Conservation (phyloP, 2,888 invertebrate species). For the Dryobota labecula region DNA sequence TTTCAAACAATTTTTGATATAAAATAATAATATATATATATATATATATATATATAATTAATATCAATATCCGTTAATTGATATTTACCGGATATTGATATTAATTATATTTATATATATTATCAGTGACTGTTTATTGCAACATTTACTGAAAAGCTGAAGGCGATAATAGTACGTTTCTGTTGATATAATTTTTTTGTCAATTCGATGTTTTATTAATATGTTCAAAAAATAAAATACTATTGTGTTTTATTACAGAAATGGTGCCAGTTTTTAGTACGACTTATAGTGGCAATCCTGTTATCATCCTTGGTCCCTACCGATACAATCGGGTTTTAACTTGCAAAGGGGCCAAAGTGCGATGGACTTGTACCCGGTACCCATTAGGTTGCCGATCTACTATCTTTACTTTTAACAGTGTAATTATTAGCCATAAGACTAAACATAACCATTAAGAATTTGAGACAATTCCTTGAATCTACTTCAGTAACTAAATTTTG, state of each 20-base stretch:
- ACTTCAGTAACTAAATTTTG: neutral
- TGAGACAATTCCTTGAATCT: neutral
- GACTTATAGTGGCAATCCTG: slow-evolving; percentile 47
- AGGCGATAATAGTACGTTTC: neutral
- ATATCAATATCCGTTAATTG: neutral
- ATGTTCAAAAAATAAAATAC: neutral
- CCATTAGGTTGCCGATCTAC: slow-evolving; percentile 28
- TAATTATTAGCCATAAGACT: slow-evolving; percentile 9
- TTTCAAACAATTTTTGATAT: neutral
- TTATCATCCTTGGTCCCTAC: slow-evolving; percentile 37
- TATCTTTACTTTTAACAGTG: slow-evolving; percentile 37
- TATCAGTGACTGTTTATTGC: neutral
- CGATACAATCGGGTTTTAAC: slow-evolving; percentile 38
- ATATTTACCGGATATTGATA: neutral
- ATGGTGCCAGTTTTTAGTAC: slow-evolving; percentile 39
- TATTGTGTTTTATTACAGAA: slow-evolving; percentile 20
- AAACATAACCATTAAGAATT: slow-evolving; percentile 41
- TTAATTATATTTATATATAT: neutral
- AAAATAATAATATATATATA: no score
- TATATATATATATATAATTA: no score
- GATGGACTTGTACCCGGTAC: slow-evolving; percentile 42
- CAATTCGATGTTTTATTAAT: no score
- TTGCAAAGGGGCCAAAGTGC: slow-evolving; percentile 35
- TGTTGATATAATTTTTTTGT: neutral
- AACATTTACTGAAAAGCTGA: neutral